Evolutionary conservation across 1,140 invertebrate species (phyloP), one percentile per base, ranked within the genome.

Genomic region (Elymnias hypermnestra): DNA sequence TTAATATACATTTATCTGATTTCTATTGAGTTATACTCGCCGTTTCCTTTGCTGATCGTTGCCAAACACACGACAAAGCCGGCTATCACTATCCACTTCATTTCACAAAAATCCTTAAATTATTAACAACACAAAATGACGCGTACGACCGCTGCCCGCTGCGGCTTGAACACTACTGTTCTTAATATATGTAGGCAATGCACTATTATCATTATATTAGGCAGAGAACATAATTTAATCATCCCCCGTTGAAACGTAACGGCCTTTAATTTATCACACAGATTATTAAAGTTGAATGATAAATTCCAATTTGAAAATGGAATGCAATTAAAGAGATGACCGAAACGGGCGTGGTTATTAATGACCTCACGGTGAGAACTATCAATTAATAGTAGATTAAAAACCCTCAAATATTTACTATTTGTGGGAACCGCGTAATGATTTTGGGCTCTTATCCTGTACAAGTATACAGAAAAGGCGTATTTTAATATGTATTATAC

Each of bases 91-190:
- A 63, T 50, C 60, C 64, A 72, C 67, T 63, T 69, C 72, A 76
- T 76, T 63, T 64, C 70, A 72, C 66, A 57, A 57, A 36, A 64
- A 55, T 56, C 60, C 60, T 57, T 57, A 64, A 48, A 61, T 49
- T 49, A 57, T 50, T 51, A 57, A 71, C 67, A 53, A 63, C 57
- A 72, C 68, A 70, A 69, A 45, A 55, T 44, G 6, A 31, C 18
- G 26, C 51, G 36, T 41, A 57, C 58, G 60, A 55, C 58, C 57
- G 43, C 46, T 52, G 43, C 44, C 42, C 35, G 38, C 51, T 25
- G 41, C 52, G 51, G 53, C 37, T 43, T 49, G 54, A 18, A 43
- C 60, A 64, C 62, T 53, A 73, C 71, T 73, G 65, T 62, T 58
- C 58, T 39, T 53, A 33, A 44, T 55, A 58, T 46, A 50, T 55